phyloP scores from a whole-genome alignment of 1,140 invertebrate species.

The Diuraphis noxia region DNA sequence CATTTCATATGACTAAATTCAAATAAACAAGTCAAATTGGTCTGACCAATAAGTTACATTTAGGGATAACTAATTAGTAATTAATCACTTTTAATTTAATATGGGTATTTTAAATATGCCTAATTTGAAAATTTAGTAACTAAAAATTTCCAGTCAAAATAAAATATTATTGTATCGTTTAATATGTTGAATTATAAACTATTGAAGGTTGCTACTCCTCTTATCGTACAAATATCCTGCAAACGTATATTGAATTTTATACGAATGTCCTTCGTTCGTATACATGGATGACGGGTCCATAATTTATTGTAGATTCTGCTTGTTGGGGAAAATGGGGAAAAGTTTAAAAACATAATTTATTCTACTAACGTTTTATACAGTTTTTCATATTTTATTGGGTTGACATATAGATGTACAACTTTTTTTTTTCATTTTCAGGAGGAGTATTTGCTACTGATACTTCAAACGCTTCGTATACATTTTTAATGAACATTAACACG shows the following conservation, averaged over 20 bases:
- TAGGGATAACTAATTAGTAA: neutral
- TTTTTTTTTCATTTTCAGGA: neutral
- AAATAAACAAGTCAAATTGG: neutral
- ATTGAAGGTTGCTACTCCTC: neutral
- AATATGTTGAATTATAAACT: too few species aligned
- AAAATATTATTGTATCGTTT: neutral
- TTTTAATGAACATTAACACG: slow-evolving; percentile 94
- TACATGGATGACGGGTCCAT: neutral
- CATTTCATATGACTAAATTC: neutral
- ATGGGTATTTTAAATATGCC: neutral
- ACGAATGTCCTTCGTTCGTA: neutral
- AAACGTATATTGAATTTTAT: neutral
- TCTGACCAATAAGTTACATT: neutral
- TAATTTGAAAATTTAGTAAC: neutral
- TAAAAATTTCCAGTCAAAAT: neutral
- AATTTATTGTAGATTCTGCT: neutral
- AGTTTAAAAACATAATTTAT: neutral
- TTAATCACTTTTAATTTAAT: neutral
- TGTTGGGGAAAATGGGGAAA: neutral
- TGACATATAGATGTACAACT: neutral
- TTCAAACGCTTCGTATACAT: slow-evolving; percentile 95
- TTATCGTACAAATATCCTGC: neutral
- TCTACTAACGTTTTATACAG: neutral
- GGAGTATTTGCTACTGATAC: slow-evolving; percentile 83
- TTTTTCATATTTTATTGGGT: neutral